phyloP scores from a whole-genome alignment of 2,113 vertebrate genomes.

The Petromus typicus region DNA sequence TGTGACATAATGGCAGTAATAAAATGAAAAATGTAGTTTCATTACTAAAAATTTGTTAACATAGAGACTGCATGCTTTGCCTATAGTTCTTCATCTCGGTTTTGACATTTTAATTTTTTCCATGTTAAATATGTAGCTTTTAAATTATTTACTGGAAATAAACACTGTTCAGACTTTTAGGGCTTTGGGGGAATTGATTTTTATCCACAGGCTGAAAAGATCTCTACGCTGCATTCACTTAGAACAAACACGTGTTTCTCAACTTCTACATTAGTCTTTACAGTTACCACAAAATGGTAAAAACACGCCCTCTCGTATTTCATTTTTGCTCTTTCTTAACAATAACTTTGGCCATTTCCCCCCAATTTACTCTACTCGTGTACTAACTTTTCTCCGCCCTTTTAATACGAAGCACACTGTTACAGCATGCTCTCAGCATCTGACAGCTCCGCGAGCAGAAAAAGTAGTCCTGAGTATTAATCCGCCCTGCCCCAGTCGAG shows the following conservation, averaged over 20 bases:
- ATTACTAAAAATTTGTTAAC: conserved; percentile 79
- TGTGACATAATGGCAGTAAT: conserved; percentile 73
- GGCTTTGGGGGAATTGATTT: conserved; percentile 78
- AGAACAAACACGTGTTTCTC: conserved; percentile 52
- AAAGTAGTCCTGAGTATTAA: conserved; percentile 86
- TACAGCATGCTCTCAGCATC: conserved; percentile 83
- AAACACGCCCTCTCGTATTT: conserved; percentile 57
- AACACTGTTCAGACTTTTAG: conserved; percentile 88
- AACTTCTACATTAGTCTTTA: conserved; percentile 50
- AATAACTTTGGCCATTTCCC: conserved; percentile 74
- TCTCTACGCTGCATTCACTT: conserved; percentile 61
- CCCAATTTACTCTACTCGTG: conserved; percentile 76
- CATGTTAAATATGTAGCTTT: conserved; percentile 89
- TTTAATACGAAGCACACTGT: conserved; percentile 81
- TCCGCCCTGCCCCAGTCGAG: conserved; percentile 79
- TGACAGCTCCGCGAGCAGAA: conserved; percentile 79
- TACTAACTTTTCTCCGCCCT: conserved; percentile 86
- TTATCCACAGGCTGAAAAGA: conserved; percentile 78
- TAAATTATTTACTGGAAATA: conserved; percentile 90
- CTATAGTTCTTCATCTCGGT: conserved; percentile 87
- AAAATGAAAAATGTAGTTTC: conserved; percentile 69
- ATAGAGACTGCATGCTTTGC: conserved; percentile 91
- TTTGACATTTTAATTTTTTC: conserved; percentile 89
- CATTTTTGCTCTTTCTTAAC: conserved; percentile 72
- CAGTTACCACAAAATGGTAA: conserved; percentile 51